Conservation (phyloP, 2,113 vertebrate species). For the Phalacrocorax brasilianus region DNA sequence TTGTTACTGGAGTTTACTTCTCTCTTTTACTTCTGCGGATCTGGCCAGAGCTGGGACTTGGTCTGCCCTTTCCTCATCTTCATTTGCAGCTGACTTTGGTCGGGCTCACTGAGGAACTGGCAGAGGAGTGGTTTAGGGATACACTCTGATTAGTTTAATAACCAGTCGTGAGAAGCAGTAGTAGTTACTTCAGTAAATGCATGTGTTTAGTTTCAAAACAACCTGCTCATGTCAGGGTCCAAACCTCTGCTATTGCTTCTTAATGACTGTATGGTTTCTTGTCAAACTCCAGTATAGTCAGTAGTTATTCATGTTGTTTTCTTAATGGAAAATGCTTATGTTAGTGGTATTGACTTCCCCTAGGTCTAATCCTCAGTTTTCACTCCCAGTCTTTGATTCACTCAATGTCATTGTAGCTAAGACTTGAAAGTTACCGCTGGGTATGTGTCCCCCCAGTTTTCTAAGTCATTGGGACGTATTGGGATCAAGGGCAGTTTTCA, state of each 20-base stretch:
- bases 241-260: neutral
- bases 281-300: neutral
- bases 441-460: neutral
- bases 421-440: neutral
- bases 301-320: neutral
- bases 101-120: neutral
- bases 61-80: neutral
- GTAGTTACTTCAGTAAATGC: neutral
- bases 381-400: neutral
- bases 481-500: neutral
- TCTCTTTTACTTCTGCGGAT: neutral
- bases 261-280: neutral
- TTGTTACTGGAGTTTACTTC: neutral
- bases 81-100: neutral
- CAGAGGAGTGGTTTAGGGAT: neutral
- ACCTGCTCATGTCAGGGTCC: fast-evolving
- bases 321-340: neutral
- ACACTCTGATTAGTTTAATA: neutral
- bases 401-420: neutral
- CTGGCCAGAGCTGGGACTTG: neutral
- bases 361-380: neutral
- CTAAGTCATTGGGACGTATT: neutral
- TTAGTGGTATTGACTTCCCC: neutral
- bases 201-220: neutral
- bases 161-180: neutral